Evolutionary conservation across 2,113 vertebrate genomes (phyloP).

Genomic region (Mionectes macconnelli): DNA sequence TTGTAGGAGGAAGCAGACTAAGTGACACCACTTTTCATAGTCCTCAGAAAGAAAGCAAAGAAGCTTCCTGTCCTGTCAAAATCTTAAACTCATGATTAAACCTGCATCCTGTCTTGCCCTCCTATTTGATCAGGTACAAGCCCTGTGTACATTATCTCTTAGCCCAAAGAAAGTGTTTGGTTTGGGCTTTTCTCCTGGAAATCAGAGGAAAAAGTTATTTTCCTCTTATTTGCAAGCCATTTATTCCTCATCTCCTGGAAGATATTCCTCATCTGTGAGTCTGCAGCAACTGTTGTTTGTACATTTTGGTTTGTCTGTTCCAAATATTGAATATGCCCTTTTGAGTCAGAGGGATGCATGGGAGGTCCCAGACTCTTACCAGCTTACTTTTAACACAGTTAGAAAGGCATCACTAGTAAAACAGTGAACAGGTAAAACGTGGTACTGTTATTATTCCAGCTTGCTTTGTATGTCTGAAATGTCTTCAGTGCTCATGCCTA

Average conservation of each 20-base stretch:
- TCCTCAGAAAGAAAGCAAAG: background rate
- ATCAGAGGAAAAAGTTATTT: background rate
- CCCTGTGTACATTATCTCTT: background rate
- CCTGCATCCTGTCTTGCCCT: background rate
- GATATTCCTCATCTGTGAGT: background rate
- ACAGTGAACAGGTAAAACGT: background rate
- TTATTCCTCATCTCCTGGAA: background rate
- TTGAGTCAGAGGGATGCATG: background rate
- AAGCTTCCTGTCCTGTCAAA: background rate
- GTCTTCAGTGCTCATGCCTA: background rate
- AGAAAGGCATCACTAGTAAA: background rate
- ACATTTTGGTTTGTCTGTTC: background rate
- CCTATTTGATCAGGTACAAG: background rate
- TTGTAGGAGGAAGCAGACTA: background rate
- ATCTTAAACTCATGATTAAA: background rate
- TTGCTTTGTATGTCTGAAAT: background rate
- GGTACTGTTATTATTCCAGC: background rate
- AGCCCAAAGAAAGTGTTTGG: background rate
- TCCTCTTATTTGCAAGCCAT: background rate
- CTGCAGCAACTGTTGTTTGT: background rate
- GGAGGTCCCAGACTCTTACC: background rate
- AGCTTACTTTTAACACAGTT: background rate
- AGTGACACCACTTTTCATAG: background rate
- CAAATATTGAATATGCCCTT: background rate
- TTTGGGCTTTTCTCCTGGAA: background rate